Evolutionary conservation across 1,140 invertebrate genomes (phyloP).

Genomic region (Aphis craccivora): DNA sequence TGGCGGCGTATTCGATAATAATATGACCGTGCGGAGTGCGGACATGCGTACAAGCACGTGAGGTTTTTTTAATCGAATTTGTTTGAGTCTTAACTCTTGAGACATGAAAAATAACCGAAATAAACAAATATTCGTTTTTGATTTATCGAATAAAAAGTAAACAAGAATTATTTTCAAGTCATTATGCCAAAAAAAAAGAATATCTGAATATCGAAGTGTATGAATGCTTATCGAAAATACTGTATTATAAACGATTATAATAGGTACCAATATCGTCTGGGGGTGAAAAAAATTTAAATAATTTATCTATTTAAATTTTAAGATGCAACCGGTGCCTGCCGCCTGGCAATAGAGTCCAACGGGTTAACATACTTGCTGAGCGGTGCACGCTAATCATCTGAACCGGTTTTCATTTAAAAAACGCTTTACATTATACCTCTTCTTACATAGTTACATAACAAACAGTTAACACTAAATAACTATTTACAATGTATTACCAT

Average conservation of each 20-base stretch:
- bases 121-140: not conserved
- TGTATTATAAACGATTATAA: too few species aligned
- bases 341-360: not conserved
- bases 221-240: not conserved
- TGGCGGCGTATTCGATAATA: not conserved
- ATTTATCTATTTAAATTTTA: not conserved
- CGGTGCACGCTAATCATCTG: not conserved
- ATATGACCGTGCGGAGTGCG: not conserved
- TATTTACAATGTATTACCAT: too few species aligned
- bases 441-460: not conserved
- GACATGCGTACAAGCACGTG: not conserved
- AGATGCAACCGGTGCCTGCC: not conserved
- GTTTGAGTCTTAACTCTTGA: too few species aligned
- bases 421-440: not conserved
- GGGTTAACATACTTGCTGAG: not conserved
- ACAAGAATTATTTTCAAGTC: not conserved
- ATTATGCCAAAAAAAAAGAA: not conserved
- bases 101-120: not conserved
- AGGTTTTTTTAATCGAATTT: not conserved
- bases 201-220: too few species aligned
- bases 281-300: not conserved
- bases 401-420: not conserved
- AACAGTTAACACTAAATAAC: too few species aligned
- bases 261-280: not conserved
- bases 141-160: not conserved